Conservation (phyloP, 1,140 invertebrate species). For the Nautilus pompilius region DNA sequence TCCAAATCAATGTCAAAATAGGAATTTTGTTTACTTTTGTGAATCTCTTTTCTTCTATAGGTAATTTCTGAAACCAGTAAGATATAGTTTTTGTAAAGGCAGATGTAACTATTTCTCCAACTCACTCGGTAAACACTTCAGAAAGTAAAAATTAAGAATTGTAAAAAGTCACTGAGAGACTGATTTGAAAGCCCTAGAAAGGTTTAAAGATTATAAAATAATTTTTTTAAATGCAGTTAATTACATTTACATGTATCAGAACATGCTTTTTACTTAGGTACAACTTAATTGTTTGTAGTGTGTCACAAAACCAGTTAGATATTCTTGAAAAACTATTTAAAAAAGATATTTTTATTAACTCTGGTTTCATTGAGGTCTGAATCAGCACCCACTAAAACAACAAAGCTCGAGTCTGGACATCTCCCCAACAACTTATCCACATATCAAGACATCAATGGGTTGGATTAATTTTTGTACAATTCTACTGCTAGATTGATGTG, state of each 20-base stretch:
- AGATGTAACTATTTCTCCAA: not conserved
- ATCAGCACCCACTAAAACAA: too few relatives aligned
- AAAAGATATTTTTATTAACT: too few relatives aligned
- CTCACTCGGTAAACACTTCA: not conserved
- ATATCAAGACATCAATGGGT: too few relatives aligned
- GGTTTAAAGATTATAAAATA: not conserved
- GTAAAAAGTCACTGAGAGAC: not conserved
- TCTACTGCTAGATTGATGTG: too few relatives aligned
- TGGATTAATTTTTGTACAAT: too few relatives aligned
- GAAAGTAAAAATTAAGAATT: not conserved
- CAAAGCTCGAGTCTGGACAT: too few relatives aligned
- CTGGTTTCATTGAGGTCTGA: too few relatives aligned
- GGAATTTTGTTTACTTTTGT: conserved; percentile 27
- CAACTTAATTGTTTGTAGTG: too few relatives aligned
- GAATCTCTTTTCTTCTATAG: conserved; percentile 19
- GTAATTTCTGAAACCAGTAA: conserved; percentile 22
- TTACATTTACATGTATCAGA: not conserved
- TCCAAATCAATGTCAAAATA: conserved; percentile 29
- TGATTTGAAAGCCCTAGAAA: too few relatives aligned
- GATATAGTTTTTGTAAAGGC: not conserved
- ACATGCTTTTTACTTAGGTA: not conserved
- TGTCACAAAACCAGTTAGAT: too few relatives aligned
- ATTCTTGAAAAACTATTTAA: too few relatives aligned
- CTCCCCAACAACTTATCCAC: too few relatives aligned
- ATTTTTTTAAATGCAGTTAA: not conserved